A percentile compares a stretch with the other conserved stretches of the same genome.
Evolutionary conservation across 2,888 invertebrate species (phyloP).

Genomic region (Temnothorax rugatulus): DNA sequence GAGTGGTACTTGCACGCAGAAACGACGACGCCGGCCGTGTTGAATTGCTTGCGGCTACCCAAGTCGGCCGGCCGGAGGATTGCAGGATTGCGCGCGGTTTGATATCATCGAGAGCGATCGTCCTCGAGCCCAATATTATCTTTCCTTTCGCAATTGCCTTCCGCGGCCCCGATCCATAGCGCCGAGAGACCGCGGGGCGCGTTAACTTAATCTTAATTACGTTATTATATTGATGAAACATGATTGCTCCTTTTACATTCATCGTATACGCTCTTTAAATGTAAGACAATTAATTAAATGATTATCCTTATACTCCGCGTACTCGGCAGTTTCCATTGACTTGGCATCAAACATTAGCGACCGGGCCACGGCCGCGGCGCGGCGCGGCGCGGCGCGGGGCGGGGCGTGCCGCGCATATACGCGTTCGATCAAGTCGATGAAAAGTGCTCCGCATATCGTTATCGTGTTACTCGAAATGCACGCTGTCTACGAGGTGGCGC

Average conservation of each 20-base stretch:
- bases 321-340: constrained; percentile 84
- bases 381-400: no score
- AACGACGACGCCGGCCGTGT: constrained; percentile 57
- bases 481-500: constrained; percentile 71
- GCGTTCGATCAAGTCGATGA: constrained; percentile 84
- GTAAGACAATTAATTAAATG: constrained; percentile 65
- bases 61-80: constrained; percentile 48
- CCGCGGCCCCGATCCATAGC: constrained; percentile 48
- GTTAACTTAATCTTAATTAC: constrained; percentile 71
- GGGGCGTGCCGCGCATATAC: constrained; percentile 53
- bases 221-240: constrained; percentile 69
- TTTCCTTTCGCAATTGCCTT: constrained; percentile 59
- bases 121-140: constrained; percentile 86
- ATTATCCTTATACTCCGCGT: constrained; percentile 59
- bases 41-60: constrained; percentile 56
- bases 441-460: constrained; percentile 80
- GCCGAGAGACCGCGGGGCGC: constrained; percentile 63
- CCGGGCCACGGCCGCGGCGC: constrained; percentile 15
- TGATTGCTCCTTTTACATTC: constrained; percentile 67
- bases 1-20: constrained; percentile 60
- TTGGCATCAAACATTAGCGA: constrained; percentile 76
- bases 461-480: constrained; percentile 66
- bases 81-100: constrained; percentile 41
- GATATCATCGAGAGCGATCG: constrained; percentile 78
- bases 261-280: constrained; percentile 80